These are phyloP conservation scores for Chrysomallon squamiferum DNA, from an alignment of 1,140 invertebrate genomes.

Conservation along the genomic window DNA sequence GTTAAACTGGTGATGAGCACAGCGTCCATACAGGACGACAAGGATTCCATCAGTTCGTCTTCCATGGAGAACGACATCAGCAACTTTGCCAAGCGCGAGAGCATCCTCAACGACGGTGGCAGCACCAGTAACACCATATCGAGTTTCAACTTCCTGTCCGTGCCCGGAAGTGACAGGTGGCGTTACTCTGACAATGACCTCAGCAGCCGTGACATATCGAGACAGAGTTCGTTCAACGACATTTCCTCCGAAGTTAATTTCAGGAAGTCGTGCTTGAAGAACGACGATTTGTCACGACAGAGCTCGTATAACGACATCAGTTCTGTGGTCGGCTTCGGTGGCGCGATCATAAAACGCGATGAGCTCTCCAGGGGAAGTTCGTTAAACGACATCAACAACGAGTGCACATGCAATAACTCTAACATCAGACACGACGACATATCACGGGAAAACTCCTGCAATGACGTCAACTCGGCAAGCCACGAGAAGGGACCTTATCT, in stretches of 20 bases:
- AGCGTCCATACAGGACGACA: conserved; percentile 26
- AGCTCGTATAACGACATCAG: too few species aligned
- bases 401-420: too few species aligned
- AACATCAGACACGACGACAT: too few species aligned
- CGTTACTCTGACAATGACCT: conserved; percentile 8
- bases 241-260: conserved; percentile 5
- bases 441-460: too few species aligned
- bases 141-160: conserved; percentile 22
- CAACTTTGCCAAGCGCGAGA: conserved; percentile 23
- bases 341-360: too few species aligned
- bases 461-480: too few species aligned
- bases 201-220: not conserved
- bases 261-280: too few species aligned
- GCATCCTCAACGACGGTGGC: conserved; percentile 23
- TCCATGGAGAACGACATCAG: conserved; percentile 34
- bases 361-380: too few species aligned
- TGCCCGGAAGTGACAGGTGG: conserved; percentile 8
- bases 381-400: too few species aligned
- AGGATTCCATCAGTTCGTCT: conserved; percentile 21
- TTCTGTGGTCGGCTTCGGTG: too few species aligned
- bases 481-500: too few species aligned
- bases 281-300: too few species aligned
- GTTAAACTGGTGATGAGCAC: conserved; percentile 40
- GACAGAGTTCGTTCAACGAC: conserved; percentile 8
- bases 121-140: conserved; percentile 21